Percentiles rank a stretch among this genome's conserved stretches.
Evolutionary conservation across 2,113 vertebrate genomes (phyloP).

Genomic region (Penelope pileata): DNA sequence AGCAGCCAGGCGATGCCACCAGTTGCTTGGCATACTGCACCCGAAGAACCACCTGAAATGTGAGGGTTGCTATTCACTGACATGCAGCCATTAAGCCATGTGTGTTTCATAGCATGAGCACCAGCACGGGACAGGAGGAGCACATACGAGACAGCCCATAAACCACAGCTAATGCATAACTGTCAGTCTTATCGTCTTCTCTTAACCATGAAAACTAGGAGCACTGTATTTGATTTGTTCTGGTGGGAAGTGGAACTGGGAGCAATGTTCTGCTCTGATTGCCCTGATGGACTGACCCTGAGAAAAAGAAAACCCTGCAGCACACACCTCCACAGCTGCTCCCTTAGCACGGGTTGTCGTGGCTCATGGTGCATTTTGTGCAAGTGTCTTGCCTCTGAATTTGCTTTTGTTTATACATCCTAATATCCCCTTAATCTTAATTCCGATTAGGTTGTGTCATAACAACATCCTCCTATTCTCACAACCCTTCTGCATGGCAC

Average conservation of each 20-base stretch:
- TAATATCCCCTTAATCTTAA: slow-evolving; percentile 2
- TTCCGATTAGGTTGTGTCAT: background rate
- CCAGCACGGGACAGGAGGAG: background rate
- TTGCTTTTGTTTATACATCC: slow-evolving; percentile 1
- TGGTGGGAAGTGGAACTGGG: background rate
- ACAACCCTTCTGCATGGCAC: background rate
- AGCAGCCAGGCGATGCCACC: background rate
- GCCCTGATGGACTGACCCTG: background rate
- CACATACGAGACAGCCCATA: background rate
- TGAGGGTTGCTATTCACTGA: background rate
- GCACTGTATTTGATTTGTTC: background rate
- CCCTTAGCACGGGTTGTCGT: background rate
- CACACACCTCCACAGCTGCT: background rate
- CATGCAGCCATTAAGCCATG: background rate
- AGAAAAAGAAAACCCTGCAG: background rate
- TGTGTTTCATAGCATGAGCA: background rate
- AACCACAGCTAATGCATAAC: background rate
- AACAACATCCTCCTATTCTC: background rate
- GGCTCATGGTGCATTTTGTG: background rate
- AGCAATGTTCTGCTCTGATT: background rate
- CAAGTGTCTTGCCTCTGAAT: background rate
- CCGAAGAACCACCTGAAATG: background rate
- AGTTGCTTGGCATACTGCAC: background rate
- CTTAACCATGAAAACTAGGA: background rate
- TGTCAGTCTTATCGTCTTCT: background rate